Evolutionary conservation across 2,888 invertebrate genomes (phyloP).

Genomic region (Tipula vernalis): DNA sequence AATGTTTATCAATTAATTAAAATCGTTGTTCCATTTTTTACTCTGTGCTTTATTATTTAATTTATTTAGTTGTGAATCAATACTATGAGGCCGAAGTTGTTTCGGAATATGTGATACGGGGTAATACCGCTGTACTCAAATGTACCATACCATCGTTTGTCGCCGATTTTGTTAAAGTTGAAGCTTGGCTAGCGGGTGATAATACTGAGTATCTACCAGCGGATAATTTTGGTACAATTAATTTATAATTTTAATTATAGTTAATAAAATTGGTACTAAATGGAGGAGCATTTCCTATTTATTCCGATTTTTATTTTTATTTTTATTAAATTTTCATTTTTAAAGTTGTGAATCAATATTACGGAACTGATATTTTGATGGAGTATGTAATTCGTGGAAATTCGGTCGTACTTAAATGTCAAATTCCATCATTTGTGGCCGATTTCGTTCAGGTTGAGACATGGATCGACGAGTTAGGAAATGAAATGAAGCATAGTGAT

Average conservation of each 20-base stretch:
- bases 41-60: neutral
- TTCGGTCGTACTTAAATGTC: constrained; percentile 58
- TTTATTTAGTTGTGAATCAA: constrained; percentile 65
- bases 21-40: neutral
- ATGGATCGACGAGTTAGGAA: constrained; percentile 50
- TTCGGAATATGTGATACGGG: constrained; percentile 79
- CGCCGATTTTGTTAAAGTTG: constrained; percentile 81
- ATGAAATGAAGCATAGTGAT: constrained; percentile 27
- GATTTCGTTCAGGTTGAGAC: constrained; percentile 59
- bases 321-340: constrained; percentile 8
- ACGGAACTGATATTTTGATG: constrained; percentile 57
- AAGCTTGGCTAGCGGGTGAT: constrained; percentile 61
- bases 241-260: neutral
- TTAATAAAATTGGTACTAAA: neutral
- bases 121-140: constrained; percentile 76
- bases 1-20: neutral
- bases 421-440: constrained; percentile 60
- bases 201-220: constrained; percentile 57
- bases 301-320: neutral
- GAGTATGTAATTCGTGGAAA: constrained; percentile 64
- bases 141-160: constrained; percentile 86
- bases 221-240: constrained; percentile 55
- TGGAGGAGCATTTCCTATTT: neutral
- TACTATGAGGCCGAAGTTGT: constrained; percentile 81
- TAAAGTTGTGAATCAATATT: constrained; percentile 58